These are phyloP conservation scores for Rhingia rostrata DNA, from an alignment of 2,888 invertebrate genomes.

Conservation along the genomic window DNA sequence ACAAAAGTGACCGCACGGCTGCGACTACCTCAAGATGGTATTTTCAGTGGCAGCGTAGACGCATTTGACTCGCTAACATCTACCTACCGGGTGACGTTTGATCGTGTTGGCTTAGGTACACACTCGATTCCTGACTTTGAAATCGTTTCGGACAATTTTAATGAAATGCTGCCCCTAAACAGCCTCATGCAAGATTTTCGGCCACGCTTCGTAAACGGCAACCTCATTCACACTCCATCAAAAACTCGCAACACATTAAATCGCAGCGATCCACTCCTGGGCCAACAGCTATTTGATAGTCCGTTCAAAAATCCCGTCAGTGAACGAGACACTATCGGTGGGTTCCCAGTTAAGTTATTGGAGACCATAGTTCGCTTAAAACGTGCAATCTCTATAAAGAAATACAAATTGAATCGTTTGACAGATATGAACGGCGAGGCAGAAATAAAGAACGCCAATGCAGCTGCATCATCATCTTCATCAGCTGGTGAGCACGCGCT, in stretches of 20 bases:
- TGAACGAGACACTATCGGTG: constrained; percentile 85
- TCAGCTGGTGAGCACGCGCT: constrained; percentile 76
- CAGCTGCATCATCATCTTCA: constrained; percentile 74
- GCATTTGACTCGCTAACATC: constrained; percentile 97
- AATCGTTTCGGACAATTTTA: constrained; percentile 95
- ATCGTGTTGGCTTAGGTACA: constrained; percentile 94
- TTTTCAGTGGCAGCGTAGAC: constrained; percentile 96
- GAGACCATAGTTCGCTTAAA: constrained; percentile 94
- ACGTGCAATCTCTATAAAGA: constrained; percentile 92
- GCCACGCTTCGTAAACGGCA: constrained; percentile 87
- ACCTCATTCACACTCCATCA: constrained; percentile 82
- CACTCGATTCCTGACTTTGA: constrained; percentile 98
- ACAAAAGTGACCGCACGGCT: constrained; percentile 94
- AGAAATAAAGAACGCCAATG: constrained; percentile 83
- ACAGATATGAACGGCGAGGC: constrained; percentile 95
- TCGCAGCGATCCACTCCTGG: constrained; percentile 89
- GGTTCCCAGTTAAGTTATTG: constrained; percentile 92
- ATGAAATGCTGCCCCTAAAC: constrained; percentile 94
- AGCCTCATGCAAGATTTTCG: constrained; percentile 92
- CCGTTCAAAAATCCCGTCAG: constrained; percentile 82
- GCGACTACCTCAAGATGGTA: constrained; percentile 96
- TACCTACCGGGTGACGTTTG: constrained; percentile 97
- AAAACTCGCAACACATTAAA: constrained; percentile 77
- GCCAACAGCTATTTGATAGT: constrained; percentile 82
- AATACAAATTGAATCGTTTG: constrained; percentile 90